Base-by-base conservation (phyloP, 2,888 invertebrate genomes). In the Megastigmus dorsalis region DNA sequence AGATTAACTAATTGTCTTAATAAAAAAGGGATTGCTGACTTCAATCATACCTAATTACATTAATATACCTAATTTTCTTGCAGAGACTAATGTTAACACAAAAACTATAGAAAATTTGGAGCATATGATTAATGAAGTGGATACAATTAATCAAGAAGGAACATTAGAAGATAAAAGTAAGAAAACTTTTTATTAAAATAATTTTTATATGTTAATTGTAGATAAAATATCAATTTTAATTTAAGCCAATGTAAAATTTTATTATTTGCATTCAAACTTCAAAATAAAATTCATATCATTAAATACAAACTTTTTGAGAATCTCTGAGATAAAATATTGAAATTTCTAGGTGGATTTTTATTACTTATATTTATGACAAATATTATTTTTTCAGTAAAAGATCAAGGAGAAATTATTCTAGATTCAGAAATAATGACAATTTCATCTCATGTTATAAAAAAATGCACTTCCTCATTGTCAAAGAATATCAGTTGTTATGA, bases 391-490 rank as follows among this genome's bases (percentile, higher is more conserved):
- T 60, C 18, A 83, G 84, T 79, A 10, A 74, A 78, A 20, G 78
- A 81, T 77, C 84, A 84, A 45, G 84, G 84, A 50, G 85, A 85
- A 71, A 79, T 87, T 26, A 72, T 87, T 18, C 67, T 88, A 67
- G 88, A 88, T 77, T 86, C 88, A 2, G 81, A 84, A 78, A 80
- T 86, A 28, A 84, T 88, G 81, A 79, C 65, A n/a, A 60, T 82
- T 30, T 83, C 87, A 2, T 86, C 87, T 3, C 80, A 80, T 30
- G 80, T 88, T 38, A 70, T 87, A 15, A 80, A 80, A 65, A 77
- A 81, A n/a, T 85, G 84, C 54, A 80, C 83, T 0, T 54, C 74
- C 0, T 77, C 80, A 10, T 62, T 88, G 10, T 82, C 81, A 23
- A 82, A 81, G 65, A 75, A 80, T 26, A 77, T 85, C 23, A 82